Evolutionary conservation across 2,113 vertebrate species (phyloP), one percentile per base, ranked within the genome.

Genomic region (Mastomys coucha): DNA sequence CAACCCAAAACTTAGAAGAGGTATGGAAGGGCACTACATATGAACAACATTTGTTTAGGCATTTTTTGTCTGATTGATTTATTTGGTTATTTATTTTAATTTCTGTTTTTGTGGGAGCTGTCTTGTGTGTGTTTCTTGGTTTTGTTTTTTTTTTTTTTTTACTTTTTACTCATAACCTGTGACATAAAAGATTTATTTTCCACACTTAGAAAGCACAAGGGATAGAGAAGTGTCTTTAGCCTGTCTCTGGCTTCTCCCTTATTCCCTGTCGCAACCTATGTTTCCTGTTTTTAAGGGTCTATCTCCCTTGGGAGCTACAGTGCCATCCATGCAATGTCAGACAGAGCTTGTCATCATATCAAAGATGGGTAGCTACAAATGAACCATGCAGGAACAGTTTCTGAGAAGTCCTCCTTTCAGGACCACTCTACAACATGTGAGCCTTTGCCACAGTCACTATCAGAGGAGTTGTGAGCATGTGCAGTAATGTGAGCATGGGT

Each of bases 81-180:
- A 31, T 51, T 51, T 51, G 3, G 28, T 53, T 36, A 17, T 36
- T 51, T 20, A 33, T 51, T 78, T 53, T 33, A 53, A 78, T 78
- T 78, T 78, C 76, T 78, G 49, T 33, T 53, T 78, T 51, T 33
- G 20, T 76, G 22, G 73, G 8, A 76, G 10, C 22, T 26, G 22
- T 26, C 28, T 69, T 76, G 28, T 78, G 16, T 53, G 16, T 78
- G 14, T 51, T 51, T 78, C 49, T 33, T 78, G 16, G 16, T 36
- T 77, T 75, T 11, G 8, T 76, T 76, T 26, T 4, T 76, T 76
- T 49, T 42, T 6, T n/a, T 9, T 58, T 58, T 17, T 58, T 58
- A 78, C 36, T 33, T 85, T 98, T 96, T 97, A 96, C 95, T 97
- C 36, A 88, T 56, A 91, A 86, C 85, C 70, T 88, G 87, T 91